Evolutionary conservation across 2,113 vertebrate species (phyloP).

Genomic region (Myiozetetes cayanensis): DNA sequence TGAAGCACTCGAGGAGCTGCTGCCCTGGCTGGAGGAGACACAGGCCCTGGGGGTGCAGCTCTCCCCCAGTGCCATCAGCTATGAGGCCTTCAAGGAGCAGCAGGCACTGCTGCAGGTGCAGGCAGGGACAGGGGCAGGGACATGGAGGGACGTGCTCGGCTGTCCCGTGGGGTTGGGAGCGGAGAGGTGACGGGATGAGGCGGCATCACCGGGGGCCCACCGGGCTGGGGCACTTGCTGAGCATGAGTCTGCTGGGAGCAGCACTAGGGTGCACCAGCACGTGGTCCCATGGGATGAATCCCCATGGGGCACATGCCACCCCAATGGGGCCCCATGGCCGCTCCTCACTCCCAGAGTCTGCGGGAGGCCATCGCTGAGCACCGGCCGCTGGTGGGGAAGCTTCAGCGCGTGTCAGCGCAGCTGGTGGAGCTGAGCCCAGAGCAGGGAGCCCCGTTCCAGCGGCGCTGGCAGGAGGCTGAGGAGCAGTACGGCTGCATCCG

Average conservation of each 20-base stretch:
- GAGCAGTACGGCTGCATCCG: conserved; percentile 76
- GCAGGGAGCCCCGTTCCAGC: conserved; percentile 75
- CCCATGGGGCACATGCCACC: not conserved
- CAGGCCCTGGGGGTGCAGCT: conserved; percentile 70
- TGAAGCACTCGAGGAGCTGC: conserved; percentile 78
- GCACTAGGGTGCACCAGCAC: not conserved
- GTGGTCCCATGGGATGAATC: fast-evolving
- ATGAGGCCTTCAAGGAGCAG: conserved; percentile 82
- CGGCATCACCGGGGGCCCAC: fast-evolving
- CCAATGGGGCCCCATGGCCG: fast-evolving
- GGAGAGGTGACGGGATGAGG: not conserved
- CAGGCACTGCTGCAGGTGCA: conserved; percentile 87
- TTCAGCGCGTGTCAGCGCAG: conserved; percentile 74
- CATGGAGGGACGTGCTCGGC: fast-evolving
- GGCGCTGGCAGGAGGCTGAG: conserved; percentile 70
- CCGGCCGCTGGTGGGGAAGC: conserved; percentile 80
- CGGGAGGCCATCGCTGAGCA: conserved; percentile 86
- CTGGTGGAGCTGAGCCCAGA: conserved; percentile 76
- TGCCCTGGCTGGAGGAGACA: conserved; percentile 84
- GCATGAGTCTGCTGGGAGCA: not conserved
- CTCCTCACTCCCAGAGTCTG: conserved; percentile 64
- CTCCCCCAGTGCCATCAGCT: conserved; percentile 69
- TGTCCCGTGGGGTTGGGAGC: fast-evolving
- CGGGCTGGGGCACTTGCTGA: fast-evolving
- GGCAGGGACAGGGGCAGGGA: not conserved